Evolutionary conservation across 2,113 vertebrate species (phyloP), one percentile per base, ranked within the genome.

Genomic region (Lates calcarifer): DNA sequence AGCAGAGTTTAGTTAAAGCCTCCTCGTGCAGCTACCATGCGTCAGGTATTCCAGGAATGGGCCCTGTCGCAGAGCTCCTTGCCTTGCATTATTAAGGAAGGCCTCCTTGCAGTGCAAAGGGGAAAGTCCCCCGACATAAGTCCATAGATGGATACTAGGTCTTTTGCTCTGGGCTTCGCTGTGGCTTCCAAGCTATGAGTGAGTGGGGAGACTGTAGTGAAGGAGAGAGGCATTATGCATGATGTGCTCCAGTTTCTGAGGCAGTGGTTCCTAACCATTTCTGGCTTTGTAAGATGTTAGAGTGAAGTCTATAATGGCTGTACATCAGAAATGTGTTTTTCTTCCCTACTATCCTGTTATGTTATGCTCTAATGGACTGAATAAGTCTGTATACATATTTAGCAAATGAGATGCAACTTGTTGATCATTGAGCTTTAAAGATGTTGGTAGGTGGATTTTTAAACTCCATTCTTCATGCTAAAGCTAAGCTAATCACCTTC

Each of bases 41-140:
- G 14, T 51, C 75, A 77, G 77, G 83, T 85, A 88, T 92, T 89
- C 74, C 77, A 89, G 86, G 92, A 92, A 92, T 85, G 81, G 70
- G 78, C 66, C 64, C n/a, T 10, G 64, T 72, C 14, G 28, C 81
- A 11, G 53, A 81, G 76, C 65, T 83, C 24, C 5, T 29, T 18
- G 22, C 24, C 64, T 58, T 68, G 65, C 81, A 82, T 91, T 74
- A 76, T 87, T 82, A 67, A 84, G 57, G 57, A 83, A 41, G 17
- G 73, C 31, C 26, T 28, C 63, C 57, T 68, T 15, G 35, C 53
- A 29, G 51, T 78, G 57, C 67, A 6, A 7, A 73, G 20, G 24
- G 71, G 74, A 74, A 74, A 67, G 35, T 87, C 89, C 81, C 22
- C 5, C 41, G 86, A 87, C 78, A 79, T 20, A 1, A 45, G 37